Evolutionary conservation across 2,888 invertebrate genomes (phyloP), one percentile per base, ranked within the genome.

Genomic region (Tanypteryx hageni): DNA sequence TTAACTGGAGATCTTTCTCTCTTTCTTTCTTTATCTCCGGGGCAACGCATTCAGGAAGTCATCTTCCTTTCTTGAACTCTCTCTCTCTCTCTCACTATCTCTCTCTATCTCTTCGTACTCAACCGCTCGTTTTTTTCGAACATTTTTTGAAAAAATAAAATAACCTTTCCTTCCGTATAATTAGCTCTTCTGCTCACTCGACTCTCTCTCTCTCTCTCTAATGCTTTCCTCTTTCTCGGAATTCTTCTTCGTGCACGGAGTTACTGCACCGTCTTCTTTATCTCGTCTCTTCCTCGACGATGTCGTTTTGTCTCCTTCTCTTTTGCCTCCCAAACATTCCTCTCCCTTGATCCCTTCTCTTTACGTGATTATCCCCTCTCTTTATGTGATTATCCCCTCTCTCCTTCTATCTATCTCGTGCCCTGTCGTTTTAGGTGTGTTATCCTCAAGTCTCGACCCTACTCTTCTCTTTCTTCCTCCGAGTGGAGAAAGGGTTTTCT

Each of bases 141-240:
- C 44, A 44, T 44, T 44, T 76, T 76, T 76, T 27, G n/a, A n/a
- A n/a, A n/a, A n/a, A n/a, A n/a, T 22, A 27, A 76, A 76, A 76
- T 76, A 27, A n/a, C 13, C 76, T 27, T 10, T 76, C 76, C 76
- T 76, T 76, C 76, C 76, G 27, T 76, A 76, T 76, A 76, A 76
- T 76, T 76, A 76, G 76, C 76, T 76, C 76, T 76, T 76, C 22
- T 76, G 76, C 27, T 76, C 76, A 76, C 27, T 76, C 76, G 76
- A 22, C 76, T 76, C 76, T 76, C 22, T 76, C 44, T 44, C 44
- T 5, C 44, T 44, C 44, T 44, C 44, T 44, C 44, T 22, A 76
- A 27, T 27, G 27, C 76, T 76, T 22, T 44, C 44, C 44, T 44
- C 27, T 22, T 76, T 22, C 27, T 27, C 22, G 76, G 76, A 76